These are phyloP conservation scores for Etheostoma perlongum DNA, from an alignment of 2,797 vertebrate species.

Conservation along the genomic window DNA sequence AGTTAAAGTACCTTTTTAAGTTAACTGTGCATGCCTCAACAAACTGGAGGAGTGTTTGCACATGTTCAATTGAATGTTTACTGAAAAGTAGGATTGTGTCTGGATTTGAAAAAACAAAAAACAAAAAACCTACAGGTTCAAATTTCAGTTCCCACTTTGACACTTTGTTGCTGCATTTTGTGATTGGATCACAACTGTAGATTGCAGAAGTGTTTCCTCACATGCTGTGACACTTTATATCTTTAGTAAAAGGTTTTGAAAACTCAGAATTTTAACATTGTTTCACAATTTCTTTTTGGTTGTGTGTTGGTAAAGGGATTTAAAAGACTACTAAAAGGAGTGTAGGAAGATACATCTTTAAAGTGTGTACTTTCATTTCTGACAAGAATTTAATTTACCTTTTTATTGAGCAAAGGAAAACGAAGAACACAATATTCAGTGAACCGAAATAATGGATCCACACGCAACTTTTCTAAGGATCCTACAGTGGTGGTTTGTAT, in stretches of 20 bases:
- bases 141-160: conserved; percentile 17
- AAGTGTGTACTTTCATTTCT: conserved; percentile 20
- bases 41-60: conserved; percentile 28
- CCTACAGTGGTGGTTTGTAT: conserved; percentile 62
- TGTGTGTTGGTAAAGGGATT: conserved; percentile 23
- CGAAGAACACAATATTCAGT: conserved; percentile 27
- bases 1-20: background rate
- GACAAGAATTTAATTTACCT: conserved; percentile 26
- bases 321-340: conserved; percentile 7
- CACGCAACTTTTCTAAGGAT: conserved; percentile 42
- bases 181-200: conserved; percentile 28
- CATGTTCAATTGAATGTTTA: conserved; percentile 11
- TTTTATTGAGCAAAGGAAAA: conserved; percentile 34
- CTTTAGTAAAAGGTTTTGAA: conserved; percentile 29
- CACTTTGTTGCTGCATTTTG: conserved; percentile 20
- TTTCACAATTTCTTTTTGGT: background rate
- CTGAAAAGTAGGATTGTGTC: conserved; percentile 13
- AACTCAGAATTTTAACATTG: conserved; percentile 18
- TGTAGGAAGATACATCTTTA: background rate
- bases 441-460: conserved; percentile 26
- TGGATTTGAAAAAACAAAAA: conserved; percentile 22
- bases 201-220: conserved; percentile 38
- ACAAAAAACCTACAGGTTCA: conserved; percentile 10
- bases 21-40: conserved; percentile 28
- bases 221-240: conserved; percentile 58